Base-by-base conservation (phyloP, 2,888 invertebrate species). In the Xylocampa areola region DNA sequence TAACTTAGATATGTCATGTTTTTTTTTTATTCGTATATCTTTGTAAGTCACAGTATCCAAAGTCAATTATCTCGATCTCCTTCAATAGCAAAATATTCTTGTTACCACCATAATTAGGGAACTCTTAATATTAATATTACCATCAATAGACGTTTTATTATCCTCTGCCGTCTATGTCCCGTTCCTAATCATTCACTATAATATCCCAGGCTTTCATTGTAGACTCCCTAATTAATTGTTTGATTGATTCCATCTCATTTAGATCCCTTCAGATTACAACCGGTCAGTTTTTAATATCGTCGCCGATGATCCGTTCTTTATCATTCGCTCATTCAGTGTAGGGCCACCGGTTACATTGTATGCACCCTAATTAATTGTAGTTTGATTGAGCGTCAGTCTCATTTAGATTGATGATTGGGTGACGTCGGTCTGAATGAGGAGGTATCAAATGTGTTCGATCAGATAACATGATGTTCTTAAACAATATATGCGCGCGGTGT, bases 341-440 rank as follows among this genome's bases (percentile, higher is more conserved):
- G 25, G 39, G 23, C 50, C 48, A 33, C 49, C 51, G 43, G 43
- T 21, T 47, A 8, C 49, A 72, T 66, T 84, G 80, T 80, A 73
- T 77, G 74, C 75, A 50, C 62, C 58, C 77, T 89, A 88, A 89
- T 89, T 87, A 89, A 89, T 89, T 88, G 82, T 79, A 69, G 75
- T 82, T 83, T 89, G 88, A 89, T 90, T 85, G 85, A 77, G 73
- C 77, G 82, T 82, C 87, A 78, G 75, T 79, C 80, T 77, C 73
- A 73, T 65, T 68, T 45, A 47, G 69, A 73, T 76, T 48, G 40
- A 32, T 63, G 63, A 78, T 79, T 72, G 54, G 68, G 79, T 67
- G 74, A 71, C 67, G 71, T 71, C 59, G 67, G 74, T 62, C 61
- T 73, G 70, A 85, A 86, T 85, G 83, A 85, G 68, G 77, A 85